A percentile compares a stretch with the other conserved stretches of the same genome.
Evolutionary conservation across 2,113 vertebrate species (phyloP).

Genomic region (Hassar affinis): DNA sequence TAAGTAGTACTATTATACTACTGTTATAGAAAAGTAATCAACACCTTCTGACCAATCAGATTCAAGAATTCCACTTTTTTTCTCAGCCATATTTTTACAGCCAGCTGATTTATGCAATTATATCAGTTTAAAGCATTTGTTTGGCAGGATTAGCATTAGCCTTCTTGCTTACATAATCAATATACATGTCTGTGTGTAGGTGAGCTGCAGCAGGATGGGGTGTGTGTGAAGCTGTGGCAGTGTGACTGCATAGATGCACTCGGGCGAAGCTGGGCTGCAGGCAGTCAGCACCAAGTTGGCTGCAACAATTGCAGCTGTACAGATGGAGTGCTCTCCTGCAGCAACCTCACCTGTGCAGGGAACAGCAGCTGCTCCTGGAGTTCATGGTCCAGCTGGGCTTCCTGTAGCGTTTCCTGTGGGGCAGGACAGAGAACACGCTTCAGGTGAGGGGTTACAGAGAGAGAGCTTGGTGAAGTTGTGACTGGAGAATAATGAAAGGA

Average conservation of each 20-base stretch:
- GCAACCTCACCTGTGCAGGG: constrained; percentile 66
- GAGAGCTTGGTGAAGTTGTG: neutral
- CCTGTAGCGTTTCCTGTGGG: constrained; percentile 80
- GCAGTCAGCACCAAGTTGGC: constrained; percentile 73
- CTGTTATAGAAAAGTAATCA: neutral
- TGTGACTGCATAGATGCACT: constrained; percentile 80
- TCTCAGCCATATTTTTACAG: neutral
- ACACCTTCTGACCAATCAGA: neutral
- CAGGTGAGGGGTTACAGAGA: constrained; percentile 64
- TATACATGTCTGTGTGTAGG: constrained; percentile 58
- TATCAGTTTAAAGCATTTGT: neutral
- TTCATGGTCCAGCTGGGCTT: constrained; percentile 83
- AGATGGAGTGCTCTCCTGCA: constrained; percentile 76
- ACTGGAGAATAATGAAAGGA: neutral
- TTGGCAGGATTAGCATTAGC: neutral
- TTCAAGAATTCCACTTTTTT: neutral
- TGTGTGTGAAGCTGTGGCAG: constrained; percentile 76
- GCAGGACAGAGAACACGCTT: constrained; percentile 75
- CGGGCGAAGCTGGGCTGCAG: constrained; percentile 79
- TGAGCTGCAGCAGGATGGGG: constrained; percentile 77
- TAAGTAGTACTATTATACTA: neutral
- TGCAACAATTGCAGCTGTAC: constrained; percentile 84
- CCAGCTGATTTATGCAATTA: neutral
- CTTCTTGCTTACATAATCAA: neutral
- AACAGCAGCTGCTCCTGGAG: constrained; percentile 77